Conservation (phyloP, 2,888 invertebrate genomes). For the Drosophila nigritarsus region DNA sequence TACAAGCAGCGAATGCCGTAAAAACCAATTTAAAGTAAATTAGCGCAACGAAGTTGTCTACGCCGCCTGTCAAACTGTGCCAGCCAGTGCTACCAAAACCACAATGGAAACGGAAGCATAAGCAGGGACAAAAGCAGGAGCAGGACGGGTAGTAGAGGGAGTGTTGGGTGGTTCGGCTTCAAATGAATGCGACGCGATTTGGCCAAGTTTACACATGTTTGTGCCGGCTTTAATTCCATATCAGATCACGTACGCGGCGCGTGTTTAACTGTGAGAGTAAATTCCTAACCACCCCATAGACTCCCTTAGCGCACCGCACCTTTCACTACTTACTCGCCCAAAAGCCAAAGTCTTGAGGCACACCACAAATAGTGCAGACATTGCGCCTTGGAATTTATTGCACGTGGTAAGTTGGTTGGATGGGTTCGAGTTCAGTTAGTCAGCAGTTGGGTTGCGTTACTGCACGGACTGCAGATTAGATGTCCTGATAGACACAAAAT, state of each 20-base stretch:
- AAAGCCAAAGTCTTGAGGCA: constrained; percentile 59
- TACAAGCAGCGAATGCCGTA: constrained; percentile 45
- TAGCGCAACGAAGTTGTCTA: constrained; percentile 58
- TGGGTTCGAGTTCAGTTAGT: constrained; percentile 54
- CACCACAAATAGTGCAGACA: constrained; percentile 73
- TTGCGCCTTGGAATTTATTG: constrained; percentile 76
- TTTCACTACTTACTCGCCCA: constrained; percentile 24
- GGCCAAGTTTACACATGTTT: constrained; percentile 63
- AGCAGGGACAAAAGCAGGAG: background rate
- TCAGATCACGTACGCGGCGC: constrained; percentile 74
- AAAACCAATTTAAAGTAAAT: constrained; percentile 78
- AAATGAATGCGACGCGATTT: constrained; percentile 65
- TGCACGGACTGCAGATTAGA: constrained; percentile 76
- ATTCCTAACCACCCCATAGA: background rate
- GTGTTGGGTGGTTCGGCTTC: constrained; percentile 42
- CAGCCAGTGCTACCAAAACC: constrained; percentile 52
- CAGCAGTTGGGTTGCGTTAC: constrained; percentile 42
- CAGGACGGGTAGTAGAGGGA: background rate
- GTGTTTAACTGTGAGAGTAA: constrained; percentile 59
- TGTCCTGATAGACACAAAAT: constrained; percentile 74
- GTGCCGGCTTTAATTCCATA: constrained; percentile 70
- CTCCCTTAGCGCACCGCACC: background rate
- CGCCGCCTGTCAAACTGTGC: constrained; percentile 54
- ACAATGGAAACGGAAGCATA: constrained; percentile 16
- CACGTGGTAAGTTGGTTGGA: constrained; percentile 72